A percentile compares a stretch with the other conserved stretches of the same genome.
phyloP scores from a whole-genome alignment of 2,797 vertebrate genomes.

The Periophthalmus magnuspinnatus region DNA sequence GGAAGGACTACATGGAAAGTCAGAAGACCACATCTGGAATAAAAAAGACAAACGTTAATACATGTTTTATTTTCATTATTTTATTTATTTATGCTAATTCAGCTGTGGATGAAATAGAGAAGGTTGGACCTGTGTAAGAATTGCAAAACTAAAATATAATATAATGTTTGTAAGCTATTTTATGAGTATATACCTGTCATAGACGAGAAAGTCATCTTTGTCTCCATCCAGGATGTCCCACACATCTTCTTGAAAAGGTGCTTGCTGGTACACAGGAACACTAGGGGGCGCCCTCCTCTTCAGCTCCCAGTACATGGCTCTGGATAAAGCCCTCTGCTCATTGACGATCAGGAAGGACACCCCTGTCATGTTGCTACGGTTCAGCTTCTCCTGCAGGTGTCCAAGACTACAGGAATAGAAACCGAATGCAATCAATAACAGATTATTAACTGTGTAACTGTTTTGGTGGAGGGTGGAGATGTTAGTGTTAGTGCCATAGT shows the following conservation, averaged over 20 bases:
- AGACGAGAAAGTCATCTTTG: constrained; percentile 81
- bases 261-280: constrained; percentile 84
- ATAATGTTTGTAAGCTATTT: neutral
- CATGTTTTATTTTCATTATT: neutral
- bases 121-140: too few species aligned
- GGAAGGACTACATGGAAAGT: constrained; percentile 88
- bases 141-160: too few species aligned
- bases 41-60: neutral
- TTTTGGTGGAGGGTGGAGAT: too few species aligned
- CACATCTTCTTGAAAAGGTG: constrained; percentile 73
- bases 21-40: constrained; percentile 82
- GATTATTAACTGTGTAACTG: neutral
- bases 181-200: constrained; percentile 71
- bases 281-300: constrained; percentile 71
- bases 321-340: constrained; percentile 78
- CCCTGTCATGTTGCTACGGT: constrained; percentile 61
- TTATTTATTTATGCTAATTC: neutral
- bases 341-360: constrained; percentile 85
- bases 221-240: constrained; percentile 80
- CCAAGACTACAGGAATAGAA: constrained; percentile 71
- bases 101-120: neutral
- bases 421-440: neutral
- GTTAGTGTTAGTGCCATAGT: too few species aligned
- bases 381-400: constrained; percentile 79
- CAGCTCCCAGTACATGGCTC: constrained; percentile 83